phyloP scores from a whole-genome alignment of 1,140 invertebrate genomes.

The Calliopsis andreniformis region DNA sequence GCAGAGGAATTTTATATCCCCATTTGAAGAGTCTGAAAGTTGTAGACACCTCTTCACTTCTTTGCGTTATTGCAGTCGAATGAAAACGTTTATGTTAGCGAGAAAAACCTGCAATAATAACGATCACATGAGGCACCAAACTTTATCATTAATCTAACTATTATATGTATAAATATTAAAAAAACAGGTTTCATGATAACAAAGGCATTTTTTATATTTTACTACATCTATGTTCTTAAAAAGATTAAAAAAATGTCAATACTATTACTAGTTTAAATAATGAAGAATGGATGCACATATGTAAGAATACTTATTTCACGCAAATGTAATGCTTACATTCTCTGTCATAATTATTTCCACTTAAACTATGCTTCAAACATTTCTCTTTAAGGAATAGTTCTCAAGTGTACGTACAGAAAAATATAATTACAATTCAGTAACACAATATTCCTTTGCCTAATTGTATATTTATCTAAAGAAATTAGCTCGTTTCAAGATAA shows the following conservation, averaged over 20 bases:
- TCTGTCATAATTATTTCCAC: background rate
- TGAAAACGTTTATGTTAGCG: slow-evolving; percentile 56
- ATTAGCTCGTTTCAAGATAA: background rate
- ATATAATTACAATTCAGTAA: slow-evolving; percentile 12
- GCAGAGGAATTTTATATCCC: slow-evolving; percentile 12
- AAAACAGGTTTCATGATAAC: background rate
- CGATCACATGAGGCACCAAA: slow-evolving; percentile 46
- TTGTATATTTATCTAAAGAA: background rate
- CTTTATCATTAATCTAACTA: background rate
- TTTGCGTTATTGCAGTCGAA: slow-evolving; percentile 29
- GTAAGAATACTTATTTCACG: slow-evolving; percentile 14
- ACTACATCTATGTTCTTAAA: background rate
- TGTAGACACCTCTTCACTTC: slow-evolving; percentile 27
- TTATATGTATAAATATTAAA: background rate
- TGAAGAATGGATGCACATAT: background rate
- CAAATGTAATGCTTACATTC: background rate
- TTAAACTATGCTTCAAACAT: background rate
- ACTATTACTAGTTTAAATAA: background rate
- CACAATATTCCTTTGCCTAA: slow-evolving; percentile 1
- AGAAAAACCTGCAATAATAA: slow-evolving; percentile 71
- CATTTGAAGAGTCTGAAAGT: slow-evolving; percentile 1
- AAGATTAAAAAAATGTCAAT: background rate
- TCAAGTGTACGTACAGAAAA: background rate
- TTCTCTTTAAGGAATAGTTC: background rate
- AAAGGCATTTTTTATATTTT: background rate